Evolutionary conservation across 2,888 invertebrate genomes (phyloP).

Genomic region (Icerya purchasi): DNA sequence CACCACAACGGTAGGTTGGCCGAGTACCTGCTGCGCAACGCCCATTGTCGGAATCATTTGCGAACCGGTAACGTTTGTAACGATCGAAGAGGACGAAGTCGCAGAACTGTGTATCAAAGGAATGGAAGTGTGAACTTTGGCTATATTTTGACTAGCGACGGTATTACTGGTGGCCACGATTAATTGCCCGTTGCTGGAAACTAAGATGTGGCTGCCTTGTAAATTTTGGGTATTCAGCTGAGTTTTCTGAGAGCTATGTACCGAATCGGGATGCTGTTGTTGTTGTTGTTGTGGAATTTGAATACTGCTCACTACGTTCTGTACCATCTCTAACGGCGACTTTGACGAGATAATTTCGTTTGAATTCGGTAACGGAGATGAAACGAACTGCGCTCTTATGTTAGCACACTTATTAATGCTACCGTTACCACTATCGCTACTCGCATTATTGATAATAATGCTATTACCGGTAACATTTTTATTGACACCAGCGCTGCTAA

Average conservation of each 20-base stretch:
- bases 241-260: conserved; percentile 13
- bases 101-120: conserved; percentile 31
- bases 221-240: conserved; percentile 9
- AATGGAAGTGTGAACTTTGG: conserved; percentile 21
- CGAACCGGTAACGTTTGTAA: conserved; percentile 40
- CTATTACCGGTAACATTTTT: too few species aligned
- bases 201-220: conserved; percentile 38
- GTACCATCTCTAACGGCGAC: conserved; percentile 55
- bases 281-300: conserved; percentile 17
- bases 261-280: conserved; percentile 17
- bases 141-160: conserved; percentile 2
- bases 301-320: conserved; percentile 24
- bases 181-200: conserved; percentile 50
- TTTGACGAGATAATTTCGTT: conserved; percentile 24
- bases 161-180: conserved; percentile 36
- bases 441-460: neutral
- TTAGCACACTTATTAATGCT: neutral
- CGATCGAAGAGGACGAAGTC: conserved; percentile 30
- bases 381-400: neutral
- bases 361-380: neutral
- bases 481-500: neutral
- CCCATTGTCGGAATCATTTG: conserved; percentile 38
- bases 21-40: conserved; percentile 41
- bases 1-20: conserved; percentile 55
- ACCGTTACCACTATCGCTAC: neutral